These are phyloP conservation scores for Rotaria macrura DNA, from an alignment of 2,888 invertebrate genomes.

Conservation along the genomic window DNA sequence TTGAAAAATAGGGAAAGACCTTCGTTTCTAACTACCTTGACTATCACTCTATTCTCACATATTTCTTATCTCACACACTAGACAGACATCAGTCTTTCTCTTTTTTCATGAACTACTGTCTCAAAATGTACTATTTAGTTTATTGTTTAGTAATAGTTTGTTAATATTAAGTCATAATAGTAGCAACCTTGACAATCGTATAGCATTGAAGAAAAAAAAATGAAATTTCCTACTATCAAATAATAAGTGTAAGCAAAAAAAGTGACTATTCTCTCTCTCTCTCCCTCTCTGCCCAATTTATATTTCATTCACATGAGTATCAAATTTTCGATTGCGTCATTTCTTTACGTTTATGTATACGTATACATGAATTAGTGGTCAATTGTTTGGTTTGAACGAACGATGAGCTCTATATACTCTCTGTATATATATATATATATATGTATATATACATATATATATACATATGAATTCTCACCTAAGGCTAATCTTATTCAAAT, in stretches of 20 bases:
- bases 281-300: not conserved
- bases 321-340: conserved; percentile 3
- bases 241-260: not conserved
- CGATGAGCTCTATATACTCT: not conserved
- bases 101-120: not conserved
- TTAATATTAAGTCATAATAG: not conserved
- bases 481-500: not conserved
- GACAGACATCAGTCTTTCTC: not conserved
- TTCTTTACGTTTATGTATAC: not conserved
- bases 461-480: not conserved
- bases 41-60: not conserved
- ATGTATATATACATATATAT: not conserved
- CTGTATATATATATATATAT: not conserved
- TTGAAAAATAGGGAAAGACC: not conserved
- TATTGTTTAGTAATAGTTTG: not conserved
- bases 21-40: not conserved
- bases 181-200: not conserved
- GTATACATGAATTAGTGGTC: not conserved
- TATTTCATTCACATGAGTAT: not conserved
- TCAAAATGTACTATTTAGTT: not conserved
- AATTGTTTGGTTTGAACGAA: not conserved
- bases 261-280: not conserved
- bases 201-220: not conserved
- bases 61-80: not conserved
- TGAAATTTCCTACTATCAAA: not conserved